Evolutionary conservation across 2,113 vertebrate species (phyloP).

Genomic region (Phrynosoma platyrhinos): DNA sequence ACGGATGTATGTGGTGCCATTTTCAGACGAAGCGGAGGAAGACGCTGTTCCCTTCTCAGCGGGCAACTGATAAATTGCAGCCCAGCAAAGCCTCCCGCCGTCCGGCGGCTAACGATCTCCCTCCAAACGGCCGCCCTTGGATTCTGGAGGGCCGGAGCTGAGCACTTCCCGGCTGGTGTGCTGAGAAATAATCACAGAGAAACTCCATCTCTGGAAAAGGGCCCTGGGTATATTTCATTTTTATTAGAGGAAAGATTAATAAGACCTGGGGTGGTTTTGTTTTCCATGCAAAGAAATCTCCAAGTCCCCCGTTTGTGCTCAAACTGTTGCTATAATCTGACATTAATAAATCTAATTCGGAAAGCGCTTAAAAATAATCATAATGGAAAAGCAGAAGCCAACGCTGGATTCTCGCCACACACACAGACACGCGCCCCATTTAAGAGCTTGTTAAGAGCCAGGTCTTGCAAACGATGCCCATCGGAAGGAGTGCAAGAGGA

Average conservation of each 20-base stretch:
- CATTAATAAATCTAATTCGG: background rate
- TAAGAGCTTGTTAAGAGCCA: no score
- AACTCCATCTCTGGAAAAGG: constrained; percentile 1
- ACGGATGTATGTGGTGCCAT: background rate
- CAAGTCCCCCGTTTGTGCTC: background rate
- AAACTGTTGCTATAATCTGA: background rate
- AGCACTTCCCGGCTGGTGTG: background rate
- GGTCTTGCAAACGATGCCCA: no score
- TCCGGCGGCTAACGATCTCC: constrained; percentile 58
- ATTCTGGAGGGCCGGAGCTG: background rate
- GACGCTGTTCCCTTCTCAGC: constrained; percentile 59
- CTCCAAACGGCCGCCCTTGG: constrained; percentile 37
- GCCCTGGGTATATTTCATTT: background rate
- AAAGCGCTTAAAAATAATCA: background rate
- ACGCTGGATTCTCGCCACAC: no score
- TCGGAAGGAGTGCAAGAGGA: background rate
- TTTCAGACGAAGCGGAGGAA: constrained; percentile 54
- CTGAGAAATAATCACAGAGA: constrained; percentile 9
- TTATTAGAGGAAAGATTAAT: constrained; percentile 38
- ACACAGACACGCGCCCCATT: no score
- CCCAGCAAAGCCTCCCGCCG: constrained; percentile 63
- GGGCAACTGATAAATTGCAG: constrained; percentile 76
- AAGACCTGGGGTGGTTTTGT: background rate
- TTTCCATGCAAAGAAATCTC: background rate
- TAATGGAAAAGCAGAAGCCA: no score